A percentile compares a stretch with the other conserved stretches of the same genome.
Conservation (phyloP, 2,113 vertebrate genomes). For the Pipra filicauda region DNA sequence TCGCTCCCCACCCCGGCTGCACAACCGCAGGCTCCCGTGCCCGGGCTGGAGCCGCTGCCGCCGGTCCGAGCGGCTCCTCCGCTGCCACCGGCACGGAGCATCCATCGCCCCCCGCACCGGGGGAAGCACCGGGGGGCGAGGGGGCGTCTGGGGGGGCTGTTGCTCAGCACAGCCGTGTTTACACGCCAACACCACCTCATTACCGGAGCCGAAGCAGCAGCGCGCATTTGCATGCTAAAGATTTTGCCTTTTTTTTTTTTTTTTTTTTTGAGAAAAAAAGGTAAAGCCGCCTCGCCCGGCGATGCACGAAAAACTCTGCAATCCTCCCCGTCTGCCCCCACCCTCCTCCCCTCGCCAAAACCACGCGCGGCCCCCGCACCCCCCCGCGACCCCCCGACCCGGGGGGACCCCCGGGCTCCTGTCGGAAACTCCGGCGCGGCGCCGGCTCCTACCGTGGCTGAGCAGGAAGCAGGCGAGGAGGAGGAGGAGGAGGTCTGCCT, state of each 20-base stretch:
- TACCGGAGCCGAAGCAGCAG: constrained; percentile 22
- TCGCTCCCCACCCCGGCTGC: not conserved
- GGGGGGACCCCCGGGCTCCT: not conserved
- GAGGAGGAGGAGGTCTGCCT: constrained; percentile 69
- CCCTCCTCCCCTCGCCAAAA: not conserved
- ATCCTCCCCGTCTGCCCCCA: not conserved
- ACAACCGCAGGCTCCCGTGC: not conserved
- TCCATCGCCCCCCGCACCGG: not conserved
- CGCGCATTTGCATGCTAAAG: constrained; percentile 55
- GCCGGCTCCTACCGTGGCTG: constrained; percentile 73
- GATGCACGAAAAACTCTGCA: not conserved
- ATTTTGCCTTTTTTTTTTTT: not conserved
- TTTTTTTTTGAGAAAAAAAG: not conserved
- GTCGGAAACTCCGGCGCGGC: constrained; percentile 10
- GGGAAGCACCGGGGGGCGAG: not conserved
- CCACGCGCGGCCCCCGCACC: not conserved
- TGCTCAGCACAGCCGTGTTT: not conserved
- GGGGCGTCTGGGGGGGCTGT: not conserved
- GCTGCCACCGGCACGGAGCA: not conserved
- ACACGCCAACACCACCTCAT: constrained; percentile 11
- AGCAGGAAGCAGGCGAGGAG: constrained; percentile 71
- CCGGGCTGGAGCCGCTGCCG: not conserved
- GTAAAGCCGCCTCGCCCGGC: not conserved
- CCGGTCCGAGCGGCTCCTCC: not conserved
- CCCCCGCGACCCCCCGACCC: not conserved